Evolutionary conservation across 2,113 vertebrate genomes (phyloP), one percentile per base, ranked within the genome.

Genomic region (Podarcis raffonei): DNA sequence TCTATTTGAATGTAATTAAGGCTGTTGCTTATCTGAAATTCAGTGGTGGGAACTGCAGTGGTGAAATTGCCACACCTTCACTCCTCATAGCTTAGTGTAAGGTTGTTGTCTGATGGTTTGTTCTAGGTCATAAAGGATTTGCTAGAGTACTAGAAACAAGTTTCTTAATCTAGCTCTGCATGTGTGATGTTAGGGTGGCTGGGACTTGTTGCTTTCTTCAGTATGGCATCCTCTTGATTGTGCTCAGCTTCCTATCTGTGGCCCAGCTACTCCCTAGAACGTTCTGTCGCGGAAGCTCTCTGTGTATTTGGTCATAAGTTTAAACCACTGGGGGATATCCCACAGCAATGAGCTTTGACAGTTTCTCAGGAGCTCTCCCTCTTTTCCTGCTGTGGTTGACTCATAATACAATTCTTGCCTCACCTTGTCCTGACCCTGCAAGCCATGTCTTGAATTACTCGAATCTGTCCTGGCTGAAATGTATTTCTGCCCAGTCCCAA

Each of bases 101-200:
- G 16, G 62, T 42, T 22, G 20, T n/a, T 75, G 59, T 35, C 57
- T 68, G 37, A n/a, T 42, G 16, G 74, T 35, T 77, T 78, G 9
- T 86, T 77, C 27, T 86, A 65, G 37, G 57, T 66, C 84, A 77
- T n/a, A 62, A 71, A 35, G 72, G 62, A 48, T 86, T 78, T 86
- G 74, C 74, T 85, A 62, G 72, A 30, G 32, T 62, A 37, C 37
- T 66, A 15, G 27, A 66, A 86, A 86, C 57, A 30, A 3, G 27
- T 66, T 77, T 77, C 27, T 77, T 86, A 53, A 86, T 78, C 25
- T 42, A 66, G 35, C 66, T 65, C 65, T 30, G 37, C 84, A 48
- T 23, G 5, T 27, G 65, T 62, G 15, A 66, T 11, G 77, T 39
- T 62, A 57, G 22, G 53, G 23, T 32, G 71, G 22, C n/a, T 84